These are phyloP conservation scores for Alfaro cultratus DNA, from an alignment of 2,797 vertebrate genomes.

Conservation along the genomic window DNA sequence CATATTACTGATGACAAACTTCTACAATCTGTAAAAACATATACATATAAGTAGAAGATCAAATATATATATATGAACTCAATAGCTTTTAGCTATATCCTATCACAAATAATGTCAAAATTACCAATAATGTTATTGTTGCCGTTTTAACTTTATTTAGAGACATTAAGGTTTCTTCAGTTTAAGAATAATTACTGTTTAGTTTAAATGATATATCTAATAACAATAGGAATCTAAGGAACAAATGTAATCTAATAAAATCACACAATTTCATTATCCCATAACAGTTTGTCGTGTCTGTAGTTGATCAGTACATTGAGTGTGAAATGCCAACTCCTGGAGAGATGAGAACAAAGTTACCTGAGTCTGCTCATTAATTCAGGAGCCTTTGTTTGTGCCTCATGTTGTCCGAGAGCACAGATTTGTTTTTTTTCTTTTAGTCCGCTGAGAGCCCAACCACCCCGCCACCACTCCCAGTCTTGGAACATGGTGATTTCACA, in stretches of 20 bases:
- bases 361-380: conserved; percentile 56
- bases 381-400: conserved; percentile 55
- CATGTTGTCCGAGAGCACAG: conserved; percentile 43
- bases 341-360: conserved; percentile 57
- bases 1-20: not conserved
- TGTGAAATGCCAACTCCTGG: conserved; percentile 46
- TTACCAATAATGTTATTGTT: not conserved
- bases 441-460: conserved; percentile 37
- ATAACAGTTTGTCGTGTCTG: conserved; percentile 8
- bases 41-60: not conserved
- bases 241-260: not conserved
- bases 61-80: not conserved
- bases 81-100: not conserved
- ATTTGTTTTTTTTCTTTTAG: conserved; percentile 46
- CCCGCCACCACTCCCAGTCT: conserved; percentile 36
- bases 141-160: not conserved
- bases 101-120: not conserved
- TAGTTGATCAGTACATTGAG: conserved; percentile 20
- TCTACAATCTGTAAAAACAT: not conserved
- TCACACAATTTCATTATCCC: not conserved
- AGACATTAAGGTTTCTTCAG: not conserved
- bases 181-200: not conserved
- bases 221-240: not conserved
- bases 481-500: conserved; percentile 82
- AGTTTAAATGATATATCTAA: not conserved